Evolutionary conservation across 2,888 invertebrate genomes (phyloP), one percentile per base, ranked within the genome.

Genomic region (Hemaris fuciformis): DNA sequence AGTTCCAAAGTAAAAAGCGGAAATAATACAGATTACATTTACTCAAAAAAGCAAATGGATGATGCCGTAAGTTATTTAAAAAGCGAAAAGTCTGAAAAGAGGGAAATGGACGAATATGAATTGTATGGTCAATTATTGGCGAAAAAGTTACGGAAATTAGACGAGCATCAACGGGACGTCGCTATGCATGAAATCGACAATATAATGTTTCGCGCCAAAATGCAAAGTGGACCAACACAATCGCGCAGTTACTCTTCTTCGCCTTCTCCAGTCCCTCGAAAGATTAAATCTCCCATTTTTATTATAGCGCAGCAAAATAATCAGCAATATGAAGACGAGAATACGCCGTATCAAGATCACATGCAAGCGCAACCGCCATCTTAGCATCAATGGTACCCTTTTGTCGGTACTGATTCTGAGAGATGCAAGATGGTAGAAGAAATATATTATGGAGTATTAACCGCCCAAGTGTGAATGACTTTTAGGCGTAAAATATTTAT

Each of bases 171-270:
- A 64, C 80, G 92, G 2, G 91, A 92, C 66, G 67, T 87, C 18
- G 87, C 88, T 3, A 91, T 91, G 91, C 89, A 91, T 60, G 90
- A 92, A 63, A 90, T 92, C 8, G 91, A 92, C 64, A 89, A 88
- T 63, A 84, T 91, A 42, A 85, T 91, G 83, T 91, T 89, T 74
- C 84, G 83, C 53, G 85, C 83, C 10, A 90, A 88, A 80, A 88
- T 88, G 80, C 79, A 85, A 60, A 80, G 74, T 23, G 65, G 68
- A 0, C 58, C 74, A 1, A 31, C 75, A 7, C 79, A 78, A 62
- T 57, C 68, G 1, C 74, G 76, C 56, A 84, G 79, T 61, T 83
- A 76, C 60, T 73, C 83, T 0, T 71, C 80, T 0, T 80, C 87
- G 0, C 81, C 86, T 3, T 75, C 86, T 0, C 81, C 83, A 3